Conservation (phyloP, 2,888 invertebrate species). For the Esperia sulphurella region DNA sequence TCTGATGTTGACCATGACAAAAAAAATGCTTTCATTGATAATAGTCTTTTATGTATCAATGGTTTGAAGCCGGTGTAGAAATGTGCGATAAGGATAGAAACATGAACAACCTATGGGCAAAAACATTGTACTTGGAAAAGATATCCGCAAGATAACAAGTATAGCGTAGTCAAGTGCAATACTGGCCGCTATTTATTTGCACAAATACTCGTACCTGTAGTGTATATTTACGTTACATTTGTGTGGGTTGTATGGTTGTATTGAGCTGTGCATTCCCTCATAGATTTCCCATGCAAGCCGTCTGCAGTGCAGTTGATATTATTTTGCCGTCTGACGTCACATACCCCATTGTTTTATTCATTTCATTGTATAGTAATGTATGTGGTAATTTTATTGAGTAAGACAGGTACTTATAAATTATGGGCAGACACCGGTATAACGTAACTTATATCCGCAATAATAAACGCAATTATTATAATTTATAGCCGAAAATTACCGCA, state of each 20-base stretch:
- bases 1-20: too few relatives aligned
- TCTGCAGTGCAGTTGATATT: constrained; percentile 29
- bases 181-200: constrained; percentile 6
- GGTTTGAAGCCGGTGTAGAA: neutral
- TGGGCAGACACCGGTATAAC: neutral
- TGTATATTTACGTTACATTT: neutral
- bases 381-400: neutral
- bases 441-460: neutral
- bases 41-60: neutral
- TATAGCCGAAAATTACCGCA: neutral
- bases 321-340: constrained; percentile 6
- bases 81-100: neutral
- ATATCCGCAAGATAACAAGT: neutral
- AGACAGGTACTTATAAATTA: neutral
- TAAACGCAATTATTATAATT: neutral
- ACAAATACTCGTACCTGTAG: neutral
- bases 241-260: constrained; percentile 3
- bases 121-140: neutral
- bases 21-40: too few relatives aligned
- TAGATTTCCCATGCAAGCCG: constrained; percentile 43
- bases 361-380: neutral
- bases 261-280: constrained; percentile 20
- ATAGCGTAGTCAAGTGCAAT: neutral
- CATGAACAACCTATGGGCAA: neutral
- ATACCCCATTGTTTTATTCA: constrained; percentile 3